Evolutionary conservation across 2,113 vertebrate genomes (phyloP), one percentile per base, ranked within the genome.

Genomic region (Dasyurus viverrinus): DNA sequence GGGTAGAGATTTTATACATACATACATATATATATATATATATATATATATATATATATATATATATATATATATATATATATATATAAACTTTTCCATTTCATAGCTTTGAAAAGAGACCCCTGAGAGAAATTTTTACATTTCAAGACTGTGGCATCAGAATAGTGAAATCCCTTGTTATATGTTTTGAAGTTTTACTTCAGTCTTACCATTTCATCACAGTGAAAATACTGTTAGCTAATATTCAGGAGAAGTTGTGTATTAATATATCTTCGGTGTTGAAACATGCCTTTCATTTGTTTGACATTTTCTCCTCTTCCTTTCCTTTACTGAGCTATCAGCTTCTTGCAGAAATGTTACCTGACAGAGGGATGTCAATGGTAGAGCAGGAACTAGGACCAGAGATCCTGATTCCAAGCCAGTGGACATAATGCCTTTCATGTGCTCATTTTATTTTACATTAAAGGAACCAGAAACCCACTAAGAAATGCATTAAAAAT

Each of bases 101-200:
- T 84, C 19, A 42, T 10, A 84, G 68, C 68, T 84, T 84, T 84
- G 68, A 84, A 84, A 42, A 84, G n/a, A n/a, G 68, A 84, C 68
- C 68, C 68, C n/a, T 84, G 68, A 84, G 68, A 84, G n/a, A 42
- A 84, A 84, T 42, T 84, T 42, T n/a, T 42, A 23, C 68, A 84
- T 84, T 84, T 84, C 68, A 84, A 84, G n/a, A 84, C 68, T 84
- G n/a, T 84, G 68, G 68, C n/a, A 84, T 36, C 68, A 84, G n/a
- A 84, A 36, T 84, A 84, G 36, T 84, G 68, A 84, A 84, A 84
- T 84, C 68, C n/a, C n/a, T 23, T 6, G n/a, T 42, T 84, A 42
- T 76, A n/a, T 42, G 68, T 84, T 84, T 84, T 84, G 68, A 84
- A 84, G 68, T 84, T 84, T 84, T 42, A 84, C 36, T 42, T 84